These are phyloP conservation scores for Labia minor DNA, from an alignment of 2,888 invertebrate genomes.

Conservation along the genomic window DNA sequence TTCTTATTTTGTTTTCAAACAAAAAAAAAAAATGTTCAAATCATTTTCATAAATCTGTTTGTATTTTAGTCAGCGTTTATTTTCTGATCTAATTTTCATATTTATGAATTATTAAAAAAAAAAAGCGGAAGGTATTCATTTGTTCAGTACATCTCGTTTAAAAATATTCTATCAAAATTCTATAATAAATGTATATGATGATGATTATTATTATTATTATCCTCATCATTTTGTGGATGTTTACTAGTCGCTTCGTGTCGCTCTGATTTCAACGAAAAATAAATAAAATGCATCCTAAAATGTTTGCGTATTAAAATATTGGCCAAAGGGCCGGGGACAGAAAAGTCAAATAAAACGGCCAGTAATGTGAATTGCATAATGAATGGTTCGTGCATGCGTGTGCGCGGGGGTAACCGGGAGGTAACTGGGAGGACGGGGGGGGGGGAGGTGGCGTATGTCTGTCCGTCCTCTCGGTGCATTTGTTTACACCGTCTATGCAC, in stretches of 20 bases:
- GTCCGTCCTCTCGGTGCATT: constrained; percentile 4
- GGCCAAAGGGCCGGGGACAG: constrained; percentile 13
- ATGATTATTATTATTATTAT: not conserved
- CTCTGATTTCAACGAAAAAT: constrained; percentile 9
- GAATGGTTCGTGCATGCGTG: constrained; percentile 1
- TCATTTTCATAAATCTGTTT: no score
- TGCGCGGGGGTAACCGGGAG: not conserved
- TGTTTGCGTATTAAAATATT: constrained; percentile 13
- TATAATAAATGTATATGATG: not conserved
- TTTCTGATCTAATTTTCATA: constrained; percentile 3
- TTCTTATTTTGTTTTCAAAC: no score
- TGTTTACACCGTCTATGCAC: not conserved
- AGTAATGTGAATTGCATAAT: constrained; percentile 13
- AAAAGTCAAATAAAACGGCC: constrained; percentile 13
- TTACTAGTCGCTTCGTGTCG: not conserved
- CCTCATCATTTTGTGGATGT: not conserved
- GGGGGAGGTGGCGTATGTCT: not conserved
- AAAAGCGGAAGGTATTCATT: not conserved
- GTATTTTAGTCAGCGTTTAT: no score
- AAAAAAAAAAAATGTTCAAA: no score
- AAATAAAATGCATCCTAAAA: constrained; percentile 7
- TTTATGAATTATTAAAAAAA: not conserved
- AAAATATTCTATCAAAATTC: constrained; percentile 8
- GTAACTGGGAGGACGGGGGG: not conserved
- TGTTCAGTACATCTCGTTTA: not conserved